Evolutionary conservation across 1,140 invertebrate species (phyloP), one percentile per base, ranked within the genome.

Genomic region (Hydropsyche tenuis): DNA sequence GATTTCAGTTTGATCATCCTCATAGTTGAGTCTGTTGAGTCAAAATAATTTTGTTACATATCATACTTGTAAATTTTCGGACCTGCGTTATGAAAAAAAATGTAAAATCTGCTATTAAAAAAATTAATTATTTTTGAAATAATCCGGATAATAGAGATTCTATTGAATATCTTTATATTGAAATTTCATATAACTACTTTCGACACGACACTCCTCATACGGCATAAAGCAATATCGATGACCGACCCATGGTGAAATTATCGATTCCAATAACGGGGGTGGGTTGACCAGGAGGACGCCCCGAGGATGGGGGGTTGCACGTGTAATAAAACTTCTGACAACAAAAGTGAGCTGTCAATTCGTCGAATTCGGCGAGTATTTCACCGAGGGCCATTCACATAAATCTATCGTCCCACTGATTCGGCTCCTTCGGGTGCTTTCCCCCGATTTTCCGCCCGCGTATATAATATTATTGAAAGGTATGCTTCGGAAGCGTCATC

Each of bases 311-410:
- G 69, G 65, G 75, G 75, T 70, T 75, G 73, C 69, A 73, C 56
- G 62, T 69, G 76, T 75, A 77, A 77, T 77, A 77, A 77, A 77
- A 77, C 76, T 77, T 77, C 74, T 77, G 76, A 75, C 76, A 77
- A 77, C 76, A 77, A 77, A 77, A 77, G 76, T 77, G 76, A 77
- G 74, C 76, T 77, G 76, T 77, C 76, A 77, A 77, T 75, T 77
- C 76, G 71, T 69, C 74, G 72, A 72, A 73, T 75, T 73, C 42
- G 69, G 76, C 72, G 75, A 77, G 72, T 77, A 77, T 77, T 77
- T 77, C 76, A 77, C 65, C 56, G 51, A 63, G 71, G 74, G 68
- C 73, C 72, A 75, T 75, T 73, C 73, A 63, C 74, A 77, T 77
- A 77, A 77, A 77, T 77, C 76, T 77, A 69, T 45, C 69, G 45